Conservation (phyloP, 2,797 vertebrate species). For the Gymnothorax javanicus region DNA sequence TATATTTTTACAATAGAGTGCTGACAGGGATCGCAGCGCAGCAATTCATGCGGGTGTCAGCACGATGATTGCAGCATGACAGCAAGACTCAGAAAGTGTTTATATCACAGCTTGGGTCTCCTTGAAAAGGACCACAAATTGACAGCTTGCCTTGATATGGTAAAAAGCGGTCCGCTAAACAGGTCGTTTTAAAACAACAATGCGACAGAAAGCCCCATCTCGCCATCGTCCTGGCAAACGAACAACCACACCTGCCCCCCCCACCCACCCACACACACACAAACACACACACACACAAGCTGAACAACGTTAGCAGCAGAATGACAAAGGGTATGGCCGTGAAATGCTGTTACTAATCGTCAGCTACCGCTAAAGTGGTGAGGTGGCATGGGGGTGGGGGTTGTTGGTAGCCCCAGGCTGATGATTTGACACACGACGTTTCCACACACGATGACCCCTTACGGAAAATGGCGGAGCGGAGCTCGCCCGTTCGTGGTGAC, state of each 20-base stretch:
- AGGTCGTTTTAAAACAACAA: conserved; percentile 66
- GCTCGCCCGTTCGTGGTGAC: background rate
- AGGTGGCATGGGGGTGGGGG: conserved; percentile 46
- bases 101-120: conserved; percentile 62
- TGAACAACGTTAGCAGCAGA: conserved; percentile 58
- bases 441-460: background rate
- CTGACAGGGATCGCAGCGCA: conserved; percentile 59
- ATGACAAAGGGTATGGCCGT: conserved; percentile 53
- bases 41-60: conserved; percentile 52
- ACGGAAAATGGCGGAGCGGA: background rate
- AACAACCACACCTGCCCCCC: conserved; percentile 22
- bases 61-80: conserved; percentile 42
- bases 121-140: conserved; percentile 42
- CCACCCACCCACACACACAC: too few species aligned
- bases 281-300: conserved; percentile 17
- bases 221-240: conserved; percentile 45
- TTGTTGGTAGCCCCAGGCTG: too few species aligned
- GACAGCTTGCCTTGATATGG: conserved; percentile 49
- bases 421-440: background rate
- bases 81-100: conserved; percentile 58
- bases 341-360: conserved; percentile 56
- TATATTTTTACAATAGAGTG: conserved; percentile 62
- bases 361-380: conserved; percentile 51
- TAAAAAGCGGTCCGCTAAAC: conserved; percentile 36
- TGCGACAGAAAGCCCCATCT: conserved; percentile 50